These are phyloP conservation scores for Coecobrya sp. DNA, from an alignment of 2,888 invertebrate genomes.

Conservation along the genomic window DNA sequence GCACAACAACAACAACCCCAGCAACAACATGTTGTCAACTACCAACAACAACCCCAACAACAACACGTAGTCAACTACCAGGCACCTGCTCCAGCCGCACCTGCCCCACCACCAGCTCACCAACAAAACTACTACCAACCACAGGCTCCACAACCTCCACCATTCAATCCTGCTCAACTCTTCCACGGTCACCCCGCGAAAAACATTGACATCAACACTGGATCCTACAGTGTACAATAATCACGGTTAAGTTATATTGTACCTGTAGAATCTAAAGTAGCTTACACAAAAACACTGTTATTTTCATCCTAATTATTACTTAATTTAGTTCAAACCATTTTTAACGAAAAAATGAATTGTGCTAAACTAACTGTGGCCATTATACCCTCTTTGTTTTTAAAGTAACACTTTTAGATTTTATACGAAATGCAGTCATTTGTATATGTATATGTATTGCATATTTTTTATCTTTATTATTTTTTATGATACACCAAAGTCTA, in stretches of 20 bases:
- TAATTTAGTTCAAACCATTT: slow-evolving; percentile 22
- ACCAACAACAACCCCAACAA: slow-evolving; percentile 87
- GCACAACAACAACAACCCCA: slow-evolving; percentile 83
- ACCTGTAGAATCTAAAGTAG: slow-evolving; percentile 11
- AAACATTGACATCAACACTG: slow-evolving; percentile 92
- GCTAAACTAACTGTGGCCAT: slow-evolving; percentile 16
- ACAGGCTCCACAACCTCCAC: slow-evolving; percentile 73
- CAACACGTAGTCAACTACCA: slow-evolving; percentile 86
- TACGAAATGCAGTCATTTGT: slow-evolving; percentile 15
- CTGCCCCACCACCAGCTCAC: slow-evolving; percentile 87
- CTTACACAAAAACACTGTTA: not conserved
- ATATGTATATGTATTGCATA: not conserved
- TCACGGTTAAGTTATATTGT: slow-evolving; percentile 33
- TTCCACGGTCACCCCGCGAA: slow-evolving; percentile 92
- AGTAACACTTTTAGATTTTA: not conserved
- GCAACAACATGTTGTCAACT: slow-evolving; percentile 87
- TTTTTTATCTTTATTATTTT: slow-evolving; percentile 40
- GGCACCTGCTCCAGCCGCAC: slow-evolving; percentile 87
- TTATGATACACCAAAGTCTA: slow-evolving; percentile 38
- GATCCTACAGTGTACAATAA: slow-evolving; percentile 87
- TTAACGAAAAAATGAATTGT: not conserved
- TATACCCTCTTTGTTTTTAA: slow-evolving; percentile 37
- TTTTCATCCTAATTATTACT: too few relatives aligned
- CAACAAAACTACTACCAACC: slow-evolving; percentile 86
- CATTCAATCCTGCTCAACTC: slow-evolving; percentile 85